Conservation (phyloP, 2,888 invertebrate species). For the Apantesis nais region DNA sequence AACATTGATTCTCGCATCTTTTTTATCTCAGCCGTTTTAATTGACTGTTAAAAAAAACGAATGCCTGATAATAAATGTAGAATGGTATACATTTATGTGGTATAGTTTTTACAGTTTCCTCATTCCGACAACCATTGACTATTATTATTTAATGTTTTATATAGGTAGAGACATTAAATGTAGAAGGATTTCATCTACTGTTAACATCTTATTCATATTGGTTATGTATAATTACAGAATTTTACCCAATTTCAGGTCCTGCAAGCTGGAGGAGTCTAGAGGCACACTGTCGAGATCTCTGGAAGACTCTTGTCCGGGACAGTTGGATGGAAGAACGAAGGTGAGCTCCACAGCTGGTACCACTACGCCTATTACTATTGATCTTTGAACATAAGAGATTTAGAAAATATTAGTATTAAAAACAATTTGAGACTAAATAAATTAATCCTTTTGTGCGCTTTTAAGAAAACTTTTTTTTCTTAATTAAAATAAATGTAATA, state of each 20-base stretch:
- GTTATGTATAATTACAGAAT: conserved; percentile 22
- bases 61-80: too few relatives aligned
- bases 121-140: neutral
- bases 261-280: conserved; percentile 93
- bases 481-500: too few relatives aligned
- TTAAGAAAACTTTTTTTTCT: too few relatives aligned
- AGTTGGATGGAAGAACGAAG: conserved; percentile 93
- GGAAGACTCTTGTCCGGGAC: conserved; percentile 94
- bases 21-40: too few relatives aligned
- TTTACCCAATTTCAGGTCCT: conserved; percentile 90
- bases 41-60: too few relatives aligned
- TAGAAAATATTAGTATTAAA: neutral
- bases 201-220: neutral
- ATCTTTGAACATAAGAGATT: conserved; percentile 55
- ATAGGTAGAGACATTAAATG: neutral
- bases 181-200: neutral
- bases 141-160: too few relatives aligned
- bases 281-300: conserved; percentile 94
- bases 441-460: too few relatives aligned
- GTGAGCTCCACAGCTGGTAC: conserved; percentile 95
- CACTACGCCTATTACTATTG: conserved; percentile 90
- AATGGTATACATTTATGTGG: neutral
- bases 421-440: too few relatives aligned
- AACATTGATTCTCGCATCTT: too few relatives aligned
- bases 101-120: neutral